Evolutionary conservation across 2,113 vertebrate species (phyloP).

Genomic region (Pycnonotus jocosus): DNA sequence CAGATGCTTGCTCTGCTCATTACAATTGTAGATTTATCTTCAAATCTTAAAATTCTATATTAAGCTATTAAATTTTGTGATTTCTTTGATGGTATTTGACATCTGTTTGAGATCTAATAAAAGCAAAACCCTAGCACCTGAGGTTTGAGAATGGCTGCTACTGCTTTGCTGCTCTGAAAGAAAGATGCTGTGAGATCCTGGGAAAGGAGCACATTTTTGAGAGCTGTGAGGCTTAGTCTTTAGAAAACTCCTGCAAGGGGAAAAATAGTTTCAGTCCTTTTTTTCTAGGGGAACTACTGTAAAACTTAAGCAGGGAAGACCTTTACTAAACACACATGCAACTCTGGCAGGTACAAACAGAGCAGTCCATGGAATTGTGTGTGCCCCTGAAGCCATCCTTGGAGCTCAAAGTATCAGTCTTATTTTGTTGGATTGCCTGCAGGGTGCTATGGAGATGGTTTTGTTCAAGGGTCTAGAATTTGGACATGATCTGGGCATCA

Average conservation of each 20-base stretch:
- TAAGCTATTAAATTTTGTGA: neutral
- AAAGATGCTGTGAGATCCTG: neutral
- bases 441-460: neutral
- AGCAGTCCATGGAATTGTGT: neutral
- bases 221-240: neutral
- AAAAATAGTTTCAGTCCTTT: neutral
- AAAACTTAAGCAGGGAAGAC: neutral
- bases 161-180: neutral
- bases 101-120: neutral
- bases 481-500: neutral
- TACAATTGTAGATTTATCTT: neutral
- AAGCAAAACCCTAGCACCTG: neutral
- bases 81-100: neutral
- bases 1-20: neutral
- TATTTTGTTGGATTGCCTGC: neutral
- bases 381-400: neutral
- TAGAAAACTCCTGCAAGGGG: neutral
- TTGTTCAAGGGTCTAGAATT: neutral
- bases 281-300: neutral
- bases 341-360: neutral
- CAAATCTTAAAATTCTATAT: neutral
- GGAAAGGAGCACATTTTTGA: neutral
- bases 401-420: neutral
- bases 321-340: neutral
- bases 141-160: neutral